Conservation (phyloP, 1,140 invertebrate genomes). For the Drosophila trapezifrons region DNA sequence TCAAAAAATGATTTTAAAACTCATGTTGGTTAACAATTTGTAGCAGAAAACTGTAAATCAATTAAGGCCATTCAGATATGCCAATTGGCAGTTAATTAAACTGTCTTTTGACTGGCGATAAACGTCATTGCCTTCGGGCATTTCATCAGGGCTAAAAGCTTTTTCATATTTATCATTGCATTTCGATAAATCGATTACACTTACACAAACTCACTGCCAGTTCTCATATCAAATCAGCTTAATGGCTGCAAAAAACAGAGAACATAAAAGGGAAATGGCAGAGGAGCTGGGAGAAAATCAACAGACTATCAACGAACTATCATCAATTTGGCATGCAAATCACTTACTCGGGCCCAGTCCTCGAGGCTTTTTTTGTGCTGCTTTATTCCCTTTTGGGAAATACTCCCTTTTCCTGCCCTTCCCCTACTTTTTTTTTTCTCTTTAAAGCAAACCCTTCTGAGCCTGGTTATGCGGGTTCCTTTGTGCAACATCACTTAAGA, state of each 20-base stretch:
- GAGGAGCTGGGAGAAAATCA: slow-evolving; percentile 21
- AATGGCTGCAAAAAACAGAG: slow-evolving; percentile 25
- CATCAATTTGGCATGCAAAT: slow-evolving; percentile 48
- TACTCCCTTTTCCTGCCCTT: neutral
- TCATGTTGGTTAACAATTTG: too few species aligned
- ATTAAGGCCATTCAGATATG: too few species aligned
- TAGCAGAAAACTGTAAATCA: too few species aligned
- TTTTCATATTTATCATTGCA: slow-evolving; percentile 24
- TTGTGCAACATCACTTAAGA: slow-evolving; percentile 33
- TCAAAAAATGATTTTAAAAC: neutral
- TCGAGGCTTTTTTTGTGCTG: slow-evolving; percentile 11
- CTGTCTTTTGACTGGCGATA: neutral
- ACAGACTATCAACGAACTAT: slow-evolving; percentile 38
- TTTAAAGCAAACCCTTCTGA: neutral
- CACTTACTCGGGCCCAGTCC: slow-evolving; percentile 19
- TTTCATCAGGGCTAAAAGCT: slow-evolving; percentile 37
- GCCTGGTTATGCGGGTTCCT: slow-evolving; percentile 10
- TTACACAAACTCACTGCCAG: neutral
- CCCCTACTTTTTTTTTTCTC: neutral
- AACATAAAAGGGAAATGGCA: neutral
- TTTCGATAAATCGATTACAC: slow-evolving; percentile 43
- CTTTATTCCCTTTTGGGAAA: neutral
- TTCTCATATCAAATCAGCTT: slow-evolving; percentile 38
- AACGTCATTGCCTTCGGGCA: slow-evolving; percentile 4
- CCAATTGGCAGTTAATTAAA: slow-evolving; percentile 5